Conservation (phyloP, 1,140 invertebrate species). For the Maconellicoccus hirsutus region DNA sequence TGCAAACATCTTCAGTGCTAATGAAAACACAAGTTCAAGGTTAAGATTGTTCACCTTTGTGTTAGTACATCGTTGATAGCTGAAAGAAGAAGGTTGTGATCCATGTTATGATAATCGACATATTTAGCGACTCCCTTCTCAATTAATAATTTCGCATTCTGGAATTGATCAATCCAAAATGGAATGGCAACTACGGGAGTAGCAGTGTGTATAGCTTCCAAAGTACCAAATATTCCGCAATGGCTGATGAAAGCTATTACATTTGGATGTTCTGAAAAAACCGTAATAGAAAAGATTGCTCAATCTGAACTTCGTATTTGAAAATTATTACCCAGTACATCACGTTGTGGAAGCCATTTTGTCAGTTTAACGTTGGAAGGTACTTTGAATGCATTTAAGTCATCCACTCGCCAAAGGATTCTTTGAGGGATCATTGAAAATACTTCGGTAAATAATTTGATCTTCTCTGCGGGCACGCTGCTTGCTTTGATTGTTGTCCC, state of each 20-base stretch:
- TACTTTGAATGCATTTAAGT: constrained; percentile 32
- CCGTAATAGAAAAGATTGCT: too few species aligned
- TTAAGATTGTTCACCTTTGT: too few species aligned
- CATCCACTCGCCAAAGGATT: constrained; percentile 56
- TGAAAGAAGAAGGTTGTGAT: too few species aligned
- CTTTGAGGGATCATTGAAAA: constrained; percentile 40
- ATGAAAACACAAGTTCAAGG: too few species aligned
- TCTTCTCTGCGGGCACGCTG: not conserved
- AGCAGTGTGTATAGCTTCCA: constrained; percentile 37
- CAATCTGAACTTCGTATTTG: too few species aligned
- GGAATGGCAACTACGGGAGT: constrained; percentile 46
- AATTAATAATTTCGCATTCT: constrained; percentile 36
- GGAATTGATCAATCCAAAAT: constrained; percentile 48
- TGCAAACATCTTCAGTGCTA: too few species aligned
- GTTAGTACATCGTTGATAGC: too few species aligned
- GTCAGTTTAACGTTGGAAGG: constrained; percentile 43
- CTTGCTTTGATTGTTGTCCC: constrained; percentile 37
- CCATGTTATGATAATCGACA: too few species aligned
- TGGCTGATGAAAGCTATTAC: constrained; percentile 43
- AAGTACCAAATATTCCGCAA: constrained; percentile 39
- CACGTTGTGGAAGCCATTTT: constrained; percentile 48
- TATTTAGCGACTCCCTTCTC: constrained; percentile 31
- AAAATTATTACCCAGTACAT: constrained; percentile 45
- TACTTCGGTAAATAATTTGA: constrained; percentile 20
- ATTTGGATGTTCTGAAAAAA: constrained; percentile 31